Conservation (phyloP, 2,888 invertebrate genomes). For the Frankliniella intonsa region DNA sequence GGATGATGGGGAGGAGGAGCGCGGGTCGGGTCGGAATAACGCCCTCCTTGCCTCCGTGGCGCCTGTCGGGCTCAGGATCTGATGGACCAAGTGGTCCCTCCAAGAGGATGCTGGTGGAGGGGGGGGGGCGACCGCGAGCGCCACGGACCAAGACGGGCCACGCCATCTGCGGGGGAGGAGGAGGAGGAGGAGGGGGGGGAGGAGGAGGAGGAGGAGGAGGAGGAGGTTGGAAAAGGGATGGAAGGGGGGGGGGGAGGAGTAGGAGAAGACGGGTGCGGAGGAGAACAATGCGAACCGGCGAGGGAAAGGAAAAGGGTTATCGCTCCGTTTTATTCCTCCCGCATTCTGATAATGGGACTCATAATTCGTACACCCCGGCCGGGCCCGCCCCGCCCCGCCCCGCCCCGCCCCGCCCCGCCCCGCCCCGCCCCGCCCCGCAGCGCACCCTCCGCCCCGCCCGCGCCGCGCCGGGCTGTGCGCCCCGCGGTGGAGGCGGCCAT, state of each 20-base stretch:
- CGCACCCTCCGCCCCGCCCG: background rate
- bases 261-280: background rate
- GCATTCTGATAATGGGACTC: slow-evolving; percentile 35
- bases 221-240: background rate
- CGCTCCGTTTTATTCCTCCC: background rate
- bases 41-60: too few species aligned
- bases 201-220: slow-evolving; percentile 30
- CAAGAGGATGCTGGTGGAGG: too few species aligned
- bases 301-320: slow-evolving; percentile 24
- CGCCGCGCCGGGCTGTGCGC: too few species aligned
- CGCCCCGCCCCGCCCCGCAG: background rate
- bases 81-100: too few species aligned
- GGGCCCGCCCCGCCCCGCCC: slow-evolving; percentile 31
- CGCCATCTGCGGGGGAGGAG: slow-evolving; percentile 32
- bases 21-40: too few species aligned
- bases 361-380: slow-evolving; percentile 32
- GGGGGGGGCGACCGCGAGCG: too few species aligned
- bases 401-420: slow-evolving; percentile 16
- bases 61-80: too few species aligned
- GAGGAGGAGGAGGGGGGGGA: slow-evolving; percentile 28
- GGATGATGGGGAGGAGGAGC: too few species aligned
- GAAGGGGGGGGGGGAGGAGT: background rate
- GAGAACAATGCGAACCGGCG: background rate
- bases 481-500: too few species aligned
- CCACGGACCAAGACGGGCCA: slow-evolving; percentile 37